These are phyloP conservation scores for Acrocyrtus sp. DNA, from an alignment of 2,888 invertebrate genomes.

Conservation along the genomic window DNA sequence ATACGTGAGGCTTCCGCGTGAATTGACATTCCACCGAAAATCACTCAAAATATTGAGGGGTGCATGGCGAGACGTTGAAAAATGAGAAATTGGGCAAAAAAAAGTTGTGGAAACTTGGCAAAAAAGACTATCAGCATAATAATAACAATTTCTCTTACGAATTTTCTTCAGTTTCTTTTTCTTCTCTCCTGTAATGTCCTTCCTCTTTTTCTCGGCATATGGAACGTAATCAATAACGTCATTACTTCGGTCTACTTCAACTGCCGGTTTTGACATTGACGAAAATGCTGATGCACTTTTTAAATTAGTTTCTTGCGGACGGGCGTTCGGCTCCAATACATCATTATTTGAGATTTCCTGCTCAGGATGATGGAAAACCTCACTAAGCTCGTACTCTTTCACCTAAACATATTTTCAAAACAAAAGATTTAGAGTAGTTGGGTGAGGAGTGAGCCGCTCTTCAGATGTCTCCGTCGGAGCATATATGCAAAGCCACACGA, in stretches of 20 bases:
- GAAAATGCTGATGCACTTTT: constrained; percentile 61
- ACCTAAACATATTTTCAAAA: constrained; percentile 70
- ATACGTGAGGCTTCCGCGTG: no score
- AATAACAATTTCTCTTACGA: constrained; percentile 41
- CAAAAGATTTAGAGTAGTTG: no score
- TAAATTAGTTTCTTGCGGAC: constrained; percentile 64
- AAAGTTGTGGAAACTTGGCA: no score
- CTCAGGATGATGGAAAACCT: constrained; percentile 84
- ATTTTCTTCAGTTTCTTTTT: constrained; percentile 62
- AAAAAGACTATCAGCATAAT: background rate
- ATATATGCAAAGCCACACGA: no score
- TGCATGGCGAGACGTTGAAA: constrained; percentile 34
- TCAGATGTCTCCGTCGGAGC: no score
- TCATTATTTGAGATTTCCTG: constrained; percentile 63
- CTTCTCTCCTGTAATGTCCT: constrained; percentile 57
- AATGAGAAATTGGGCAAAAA: constrained; percentile 17
- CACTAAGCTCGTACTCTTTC: constrained; percentile 87
- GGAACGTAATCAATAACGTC: constrained; percentile 60
- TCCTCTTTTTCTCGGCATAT: constrained; percentile 57
- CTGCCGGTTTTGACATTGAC: constrained; percentile 57
- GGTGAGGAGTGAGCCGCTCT: no score
- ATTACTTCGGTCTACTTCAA: constrained; percentile 49
- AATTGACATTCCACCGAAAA: no score
- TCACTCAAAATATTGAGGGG: no score
- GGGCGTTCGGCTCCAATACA: constrained; percentile 82